These are phyloP conservation scores for Ptychoptera albimana DNA, from an alignment of 2,888 invertebrate species.

Conservation along the genomic window DNA sequence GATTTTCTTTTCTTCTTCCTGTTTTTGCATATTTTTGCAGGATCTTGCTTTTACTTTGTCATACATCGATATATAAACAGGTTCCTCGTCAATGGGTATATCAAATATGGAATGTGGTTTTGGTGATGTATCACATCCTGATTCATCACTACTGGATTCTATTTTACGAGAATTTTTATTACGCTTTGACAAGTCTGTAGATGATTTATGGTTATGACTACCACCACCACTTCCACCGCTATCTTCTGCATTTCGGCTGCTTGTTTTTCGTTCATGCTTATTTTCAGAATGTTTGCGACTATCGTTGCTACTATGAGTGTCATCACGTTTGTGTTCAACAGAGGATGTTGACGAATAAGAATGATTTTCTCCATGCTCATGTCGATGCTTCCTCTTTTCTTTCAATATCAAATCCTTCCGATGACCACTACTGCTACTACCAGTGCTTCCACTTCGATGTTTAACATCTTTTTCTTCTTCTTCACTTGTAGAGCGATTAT, in stretches of 20 bases:
- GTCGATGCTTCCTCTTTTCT: too few species aligned
- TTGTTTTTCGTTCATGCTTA: conserved; percentile 20
- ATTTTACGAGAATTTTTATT: conserved; percentile 22
- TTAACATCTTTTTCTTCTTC: too few species aligned
- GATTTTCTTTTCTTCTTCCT: conserved; percentile 78
- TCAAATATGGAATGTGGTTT: conserved; percentile 79
- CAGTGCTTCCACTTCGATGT: too few species aligned
- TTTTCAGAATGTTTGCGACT: background rate
- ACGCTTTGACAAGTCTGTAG: background rate
- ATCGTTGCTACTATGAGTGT: conserved; percentile 5
- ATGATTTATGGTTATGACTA: conserved; percentile 2
- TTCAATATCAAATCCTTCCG: too few species aligned
- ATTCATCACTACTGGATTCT: conserved; percentile 41
- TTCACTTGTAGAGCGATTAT: too few species aligned
- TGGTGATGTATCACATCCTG: conserved; percentile 59
- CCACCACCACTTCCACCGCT: background rate
- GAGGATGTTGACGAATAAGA: too few species aligned
- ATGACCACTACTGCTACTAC: too few species aligned
- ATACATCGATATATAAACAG: conserved; percentile 92
- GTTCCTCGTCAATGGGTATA: conserved; percentile 66
- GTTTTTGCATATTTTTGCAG: conserved; percentile 84
- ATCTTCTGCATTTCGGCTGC: conserved; percentile 5
- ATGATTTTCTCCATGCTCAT: too few species aligned
- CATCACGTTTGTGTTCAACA: conserved; percentile 1
- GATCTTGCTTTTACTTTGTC: conserved; percentile 91